Conservation (phyloP, 2,113 vertebrate genomes). For the Ammodytes marinus region DNA sequence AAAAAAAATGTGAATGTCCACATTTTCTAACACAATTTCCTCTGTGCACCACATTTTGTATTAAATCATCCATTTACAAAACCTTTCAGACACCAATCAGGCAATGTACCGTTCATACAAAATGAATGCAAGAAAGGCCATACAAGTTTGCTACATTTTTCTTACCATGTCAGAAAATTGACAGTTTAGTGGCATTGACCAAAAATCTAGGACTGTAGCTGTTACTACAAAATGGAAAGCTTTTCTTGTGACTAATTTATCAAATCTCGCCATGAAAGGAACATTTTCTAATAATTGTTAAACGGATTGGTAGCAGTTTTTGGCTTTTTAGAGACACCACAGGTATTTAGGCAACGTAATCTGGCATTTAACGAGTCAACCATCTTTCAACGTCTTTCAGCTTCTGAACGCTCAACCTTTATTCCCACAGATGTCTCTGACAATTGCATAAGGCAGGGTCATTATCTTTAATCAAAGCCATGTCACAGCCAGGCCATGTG, state of each 20-base stretch:
- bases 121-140: neutral
- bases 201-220: neutral
- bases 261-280: neutral
- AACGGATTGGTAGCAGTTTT: neutral
- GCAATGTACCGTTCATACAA: neutral
- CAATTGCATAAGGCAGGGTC: constrained; percentile 12
- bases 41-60: neutral
- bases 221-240: neutral
- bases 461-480: constrained; percentile 47
- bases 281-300: neutral
- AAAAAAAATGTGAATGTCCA: too few relatives aligned
- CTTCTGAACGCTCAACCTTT: constrained; percentile 48
- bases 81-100: neutral
- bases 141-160: neutral
- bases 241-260: neutral
- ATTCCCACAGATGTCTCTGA: constrained; percentile 11
- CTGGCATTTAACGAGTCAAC: constrained; percentile 41
- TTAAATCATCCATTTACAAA: constrained; percentile 1
- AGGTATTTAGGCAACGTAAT: constrained; percentile 18
- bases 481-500: neutral
- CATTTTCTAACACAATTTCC: neutral
- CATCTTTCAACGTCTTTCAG: constrained; percentile 23
- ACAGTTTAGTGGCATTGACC: neutral
- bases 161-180: neutral
- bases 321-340: neutral